A percentile compares a stretch with the other conserved stretches of the same genome.
phyloP scores from a whole-genome alignment of 2,888 invertebrate genomes.

The Acleris laterana region DNA sequence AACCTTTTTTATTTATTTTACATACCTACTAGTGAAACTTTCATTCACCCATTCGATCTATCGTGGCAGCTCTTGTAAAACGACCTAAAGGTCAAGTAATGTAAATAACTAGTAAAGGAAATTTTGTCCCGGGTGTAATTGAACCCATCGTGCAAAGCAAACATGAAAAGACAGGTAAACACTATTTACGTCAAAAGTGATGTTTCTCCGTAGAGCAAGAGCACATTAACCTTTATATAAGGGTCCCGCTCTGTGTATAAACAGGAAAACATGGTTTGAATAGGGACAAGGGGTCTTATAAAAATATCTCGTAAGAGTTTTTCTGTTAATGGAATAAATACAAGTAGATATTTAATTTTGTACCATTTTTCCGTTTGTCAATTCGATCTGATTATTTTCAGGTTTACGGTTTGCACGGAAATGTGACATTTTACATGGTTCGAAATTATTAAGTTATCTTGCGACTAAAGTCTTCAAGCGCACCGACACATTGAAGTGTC shows the following conservation, averaged over 20 bases:
- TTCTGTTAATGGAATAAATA: neutral
- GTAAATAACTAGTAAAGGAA: neutral
- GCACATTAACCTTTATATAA: conserved; percentile 18
- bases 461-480: too few relatives aligned
- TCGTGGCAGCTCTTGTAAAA: too few relatives aligned
- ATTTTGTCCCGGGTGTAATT: conserved; percentile 1
- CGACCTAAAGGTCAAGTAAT: too few relatives aligned
- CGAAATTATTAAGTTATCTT: too few relatives aligned
- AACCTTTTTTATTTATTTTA: too few relatives aligned
- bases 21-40: too few relatives aligned
- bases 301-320: neutral
- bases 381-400: too few relatives aligned
- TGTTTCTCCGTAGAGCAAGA: conserved; percentile 1
- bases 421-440: too few relatives aligned
- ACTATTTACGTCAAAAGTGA: conserved; percentile 14
- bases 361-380: too few relatives aligned
- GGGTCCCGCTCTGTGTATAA: conserved; percentile 15
- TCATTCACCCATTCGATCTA: too few relatives aligned
- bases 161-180: conserved; percentile 15
- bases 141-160: neutral
- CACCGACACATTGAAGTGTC: too few relatives aligned
- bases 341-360: neutral
- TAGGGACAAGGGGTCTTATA: neutral
- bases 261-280: conserved; percentile 16
- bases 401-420: too few relatives aligned